These are phyloP conservation scores for Cliona cf. orientalis DNA, from an alignment of 37 sponge, comb jelly and placozoan species.

Conservation along the genomic window DNA sequence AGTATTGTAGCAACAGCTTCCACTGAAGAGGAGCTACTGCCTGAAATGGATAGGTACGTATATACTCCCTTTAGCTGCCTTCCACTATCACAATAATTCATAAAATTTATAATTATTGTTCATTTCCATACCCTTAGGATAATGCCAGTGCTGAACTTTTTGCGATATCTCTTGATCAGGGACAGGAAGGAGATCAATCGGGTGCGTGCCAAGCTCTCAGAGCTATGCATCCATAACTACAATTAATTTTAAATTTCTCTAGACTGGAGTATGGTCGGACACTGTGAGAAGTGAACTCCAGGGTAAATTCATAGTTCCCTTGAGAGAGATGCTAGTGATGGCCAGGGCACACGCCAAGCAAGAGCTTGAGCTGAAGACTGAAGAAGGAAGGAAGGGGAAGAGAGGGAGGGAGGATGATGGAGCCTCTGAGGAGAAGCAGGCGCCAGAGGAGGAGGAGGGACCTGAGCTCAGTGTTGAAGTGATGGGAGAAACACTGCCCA, in stretches of 20 bases:
- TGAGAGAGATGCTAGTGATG: conserved; percentile 9
- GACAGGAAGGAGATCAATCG: conserved; percentile 46
- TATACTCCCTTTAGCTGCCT: background rate
- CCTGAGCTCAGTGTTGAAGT: conserved; percentile 56
- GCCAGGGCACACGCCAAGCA: conserved; percentile 17
- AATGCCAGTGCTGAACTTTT: conserved; percentile 71
- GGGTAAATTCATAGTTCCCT: conserved; percentile 25
- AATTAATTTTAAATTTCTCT: background rate
- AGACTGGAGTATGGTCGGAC: conserved; percentile 66
- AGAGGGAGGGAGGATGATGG: background rate
- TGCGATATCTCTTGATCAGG: conserved; percentile 64
- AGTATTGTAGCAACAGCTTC: conserved; percentile 6
- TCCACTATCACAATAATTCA: background rate
- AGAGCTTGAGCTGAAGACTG: background rate
- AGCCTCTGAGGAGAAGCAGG: background rate
- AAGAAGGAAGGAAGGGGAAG: background rate
- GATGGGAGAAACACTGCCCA: conserved; percentile 36
- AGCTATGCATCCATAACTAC: too few relatives aligned
- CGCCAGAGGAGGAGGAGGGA: too few relatives aligned
- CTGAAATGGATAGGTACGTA: conserved; percentile 62
- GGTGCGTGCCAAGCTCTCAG: too few relatives aligned
- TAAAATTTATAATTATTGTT: too few relatives aligned
- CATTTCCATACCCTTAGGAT: too few relatives aligned
- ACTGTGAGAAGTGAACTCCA: background rate
- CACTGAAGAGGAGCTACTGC: conserved; percentile 37